Base-by-base conservation (phyloP, 2,888 invertebrate species). In the Neoascia interrupta region DNA sequence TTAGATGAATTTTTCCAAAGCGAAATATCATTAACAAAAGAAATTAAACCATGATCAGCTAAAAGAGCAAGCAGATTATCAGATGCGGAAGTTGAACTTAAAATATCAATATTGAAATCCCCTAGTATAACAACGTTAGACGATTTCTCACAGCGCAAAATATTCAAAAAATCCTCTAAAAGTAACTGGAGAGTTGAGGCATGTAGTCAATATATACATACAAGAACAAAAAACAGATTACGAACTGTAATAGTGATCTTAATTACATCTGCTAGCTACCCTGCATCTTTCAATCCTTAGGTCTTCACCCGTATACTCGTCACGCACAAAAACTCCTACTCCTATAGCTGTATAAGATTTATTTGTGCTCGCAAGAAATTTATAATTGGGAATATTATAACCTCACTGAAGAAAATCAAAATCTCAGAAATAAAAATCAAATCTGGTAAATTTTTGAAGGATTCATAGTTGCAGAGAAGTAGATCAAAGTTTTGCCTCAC, bases 261-360 rank as follows among this genome's bases (percentile, higher is more conserved):
- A n/a, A n/a, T n/a, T n/a, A n/a, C n/a, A n/a, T n/a, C n/a, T n/a
- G n/a, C n/a, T n/a, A n/a, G n/a, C n/a, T n/a, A n/a, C n/a, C n/a
- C n/a, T n/a, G n/a, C n/a, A n/a, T 10, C 2, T 47, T 26, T 8
- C 36, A 21, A 2, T 28, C 54, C 37, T 39, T 26, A n/a, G n/a
- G n/a, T n/a, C n/a, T n/a, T n/a, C n/a, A n/a, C n/a, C n/a, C n/a
- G n/a, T n/a, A n/a, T n/a, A n/a, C n/a, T n/a, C n/a, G n/a, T n/a
- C n/a, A n/a, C n/a, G n/a, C n/a, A n/a, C n/a, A n/a, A n/a, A n/a
- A 37, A 47, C 26, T 39, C 39, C 54, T 5, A 54, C 54, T 10
- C 54, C 39, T 26, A 23, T 39, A 39, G 54, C 37, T 6, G 1
- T 3, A 54, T 54, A 54, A 5, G 23, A 3, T 26, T 54, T 26